These are phyloP conservation scores for Nineta flava DNA, from an alignment of 2,888 invertebrate species.

Conservation along the genomic window DNA sequence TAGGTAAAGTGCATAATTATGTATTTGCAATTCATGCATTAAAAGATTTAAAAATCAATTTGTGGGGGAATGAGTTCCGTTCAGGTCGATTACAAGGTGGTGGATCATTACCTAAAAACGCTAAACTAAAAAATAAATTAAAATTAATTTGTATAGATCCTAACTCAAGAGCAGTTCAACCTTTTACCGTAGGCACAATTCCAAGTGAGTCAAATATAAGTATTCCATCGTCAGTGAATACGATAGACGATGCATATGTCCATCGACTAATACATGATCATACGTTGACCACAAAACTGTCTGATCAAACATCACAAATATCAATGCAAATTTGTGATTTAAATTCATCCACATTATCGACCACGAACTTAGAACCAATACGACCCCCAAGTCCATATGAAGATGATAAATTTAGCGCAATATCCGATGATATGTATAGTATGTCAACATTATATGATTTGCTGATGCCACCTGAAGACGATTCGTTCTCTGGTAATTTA, in stretches of 20 bases:
- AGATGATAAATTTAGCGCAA: constrained; percentile 3
- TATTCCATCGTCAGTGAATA: constrained; percentile 22
- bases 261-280: constrained; percentile 16
- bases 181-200: neutral
- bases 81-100: too few relatives aligned
- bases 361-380: constrained; percentile 35
- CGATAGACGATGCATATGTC: constrained; percentile 19
- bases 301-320: constrained; percentile 8
- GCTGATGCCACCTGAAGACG: constrained; percentile 10
- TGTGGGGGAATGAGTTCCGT: neutral
- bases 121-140: neutral
- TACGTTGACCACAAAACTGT: constrained; percentile 14
- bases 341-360: constrained; percentile 43
- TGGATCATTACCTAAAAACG: constrained; percentile 14
- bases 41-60: constrained; percentile 4
- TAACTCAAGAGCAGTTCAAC: neutral
- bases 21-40: constrained; percentile 4
- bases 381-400: constrained; percentile 29
- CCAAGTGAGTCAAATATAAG: constrained; percentile 17
- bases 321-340: constrained; percentile 23
- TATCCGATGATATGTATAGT: neutral
- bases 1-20: constrained; percentile 8
- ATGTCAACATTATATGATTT: constrained; percentile 9
- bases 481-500: constrained; percentile 11
- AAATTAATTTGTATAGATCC: constrained; percentile 2